phyloP scores from a whole-genome alignment of 53 echinoderm and acorn worm species.

The Crossaster papposus region DNA sequence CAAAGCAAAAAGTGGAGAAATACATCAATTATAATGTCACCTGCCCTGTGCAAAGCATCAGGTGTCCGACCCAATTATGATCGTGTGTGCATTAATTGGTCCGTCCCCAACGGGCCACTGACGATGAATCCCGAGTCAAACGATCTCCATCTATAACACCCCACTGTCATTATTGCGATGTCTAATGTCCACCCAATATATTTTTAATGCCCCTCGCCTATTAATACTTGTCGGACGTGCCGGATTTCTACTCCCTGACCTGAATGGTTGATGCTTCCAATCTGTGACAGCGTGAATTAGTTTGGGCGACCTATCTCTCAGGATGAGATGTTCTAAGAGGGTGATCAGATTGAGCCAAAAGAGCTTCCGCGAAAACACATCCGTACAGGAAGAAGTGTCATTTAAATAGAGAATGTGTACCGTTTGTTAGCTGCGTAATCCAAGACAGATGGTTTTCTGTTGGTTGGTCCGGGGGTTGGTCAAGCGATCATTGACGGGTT shows the following conservation, averaged over 20 bases:
- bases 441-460: neutral
- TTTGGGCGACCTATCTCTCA: neutral
- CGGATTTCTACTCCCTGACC: neutral
- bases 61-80: neutral
- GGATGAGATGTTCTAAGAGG: neutral
- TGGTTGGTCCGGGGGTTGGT: neutral
- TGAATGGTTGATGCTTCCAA: slow-evolving; percentile 12
- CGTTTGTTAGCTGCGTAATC: too few relatives aligned
- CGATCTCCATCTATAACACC: neutral
- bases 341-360: neutral
- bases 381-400: neutral
- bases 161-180: too few relatives aligned
- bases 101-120: neutral
- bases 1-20: too few relatives aligned
- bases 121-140: neutral
- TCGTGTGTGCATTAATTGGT: neutral
- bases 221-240: neutral
- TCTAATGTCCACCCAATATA: neutral
- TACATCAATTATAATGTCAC: too few relatives aligned
- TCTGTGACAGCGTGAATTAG: slow-evolving; percentile 7
- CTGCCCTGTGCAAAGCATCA: neutral
- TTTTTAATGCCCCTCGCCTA: neutral
- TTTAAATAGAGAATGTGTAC: too few relatives aligned
- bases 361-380: neutral
- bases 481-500: too few relatives aligned